Base-by-base conservation (phyloP, 2,888 invertebrate genomes). In the Epinotia brunnichana region DNA sequence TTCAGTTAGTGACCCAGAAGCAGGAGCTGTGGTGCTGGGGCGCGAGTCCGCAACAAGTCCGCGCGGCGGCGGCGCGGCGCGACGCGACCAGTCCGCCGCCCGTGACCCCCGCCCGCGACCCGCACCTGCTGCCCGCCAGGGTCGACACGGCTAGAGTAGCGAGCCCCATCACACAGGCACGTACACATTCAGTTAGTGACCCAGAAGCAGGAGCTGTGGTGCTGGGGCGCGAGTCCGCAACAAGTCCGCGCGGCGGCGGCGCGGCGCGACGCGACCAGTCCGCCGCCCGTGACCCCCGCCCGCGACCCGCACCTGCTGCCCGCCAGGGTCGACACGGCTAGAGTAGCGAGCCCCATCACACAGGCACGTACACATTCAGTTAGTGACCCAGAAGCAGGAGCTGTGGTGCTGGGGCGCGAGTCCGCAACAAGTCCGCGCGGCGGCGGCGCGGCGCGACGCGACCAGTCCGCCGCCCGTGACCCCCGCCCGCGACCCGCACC, bases 161-260 rank as follows among this genome's bases (percentile, higher is more conserved):
- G 17, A 96, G 95, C 0, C 90, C 91, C 74, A 95, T 96, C 69
- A 83, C 94, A 19, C 95, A 96, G 93, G 96, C 95, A 79, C 21
- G 21, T 24, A 24, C 21, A 24, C 21, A 2, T 24, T 2, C 21
- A 24, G 21, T 2, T 24, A 2, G 1, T 2, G 56, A 78, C 79
- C 4, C 21, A 17, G 3, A 1, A 13, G 10, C 35, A 53, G 78
- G 15, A 44, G 77, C 88, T 87, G 53, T 95, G 91, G 85, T 83
- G 85, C 15, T 96, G 95, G 95, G 96, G 95, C 53, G 94, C 94
- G 54, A 95, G 95, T 77, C 95, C 95, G 71, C 95, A 95, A 83
- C 93, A 94, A 44, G 90, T 95, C 48, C 91, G 95, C 44, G 92
- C 95, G 70, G 90, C 94, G 63, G 94, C 92, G 83, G 85, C 94